A percentile compares a stretch with the other conserved stretches of the same genome.
Conservation (phyloP, 53 echinoderm and acorn worm genomes). For the Patiria pectinifera region DNA sequence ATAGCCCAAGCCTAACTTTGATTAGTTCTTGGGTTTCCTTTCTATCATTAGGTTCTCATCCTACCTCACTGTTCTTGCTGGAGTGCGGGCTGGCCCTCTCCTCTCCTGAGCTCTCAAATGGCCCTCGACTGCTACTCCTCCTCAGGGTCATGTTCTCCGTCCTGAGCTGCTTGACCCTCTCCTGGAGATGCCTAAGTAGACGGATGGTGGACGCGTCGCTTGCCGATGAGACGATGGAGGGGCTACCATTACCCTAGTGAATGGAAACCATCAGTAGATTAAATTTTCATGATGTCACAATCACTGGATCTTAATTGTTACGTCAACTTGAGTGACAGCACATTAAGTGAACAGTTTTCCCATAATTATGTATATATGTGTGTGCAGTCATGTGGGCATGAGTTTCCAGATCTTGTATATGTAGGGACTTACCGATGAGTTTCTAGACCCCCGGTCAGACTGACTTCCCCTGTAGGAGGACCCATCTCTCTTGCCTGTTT, state of each 20-base stretch:
- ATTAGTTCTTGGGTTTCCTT: not conserved
- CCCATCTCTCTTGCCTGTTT: conserved; percentile 62
- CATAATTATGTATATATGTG: too few relatives aligned
- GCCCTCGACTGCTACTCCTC: conserved; percentile 49
- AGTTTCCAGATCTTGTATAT: not conserved
- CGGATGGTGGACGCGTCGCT: conserved; percentile 76
- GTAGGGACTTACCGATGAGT: conserved; percentile 65
- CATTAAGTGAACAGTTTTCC: too few relatives aligned
- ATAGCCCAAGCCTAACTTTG: too few relatives aligned
- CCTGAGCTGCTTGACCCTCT: conserved; percentile 86
- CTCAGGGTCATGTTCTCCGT: conserved; percentile 84
- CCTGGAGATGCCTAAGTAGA: conserved; percentile 84
- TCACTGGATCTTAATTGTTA: too few relatives aligned
- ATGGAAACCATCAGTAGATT: not conserved
- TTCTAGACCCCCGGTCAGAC: conserved; percentile 60
- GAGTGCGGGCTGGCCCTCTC: conserved; percentile 49
- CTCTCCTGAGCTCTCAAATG: conserved; percentile 39
- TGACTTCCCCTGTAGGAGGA: conserved; percentile 67
- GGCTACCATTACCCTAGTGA: conserved; percentile 39
- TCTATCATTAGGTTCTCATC: not conserved
- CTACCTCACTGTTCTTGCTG: conserved; percentile 51
- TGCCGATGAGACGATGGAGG: conserved; percentile 59
- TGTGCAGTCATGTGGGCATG: too few relatives aligned
- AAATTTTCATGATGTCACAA: too few relatives aligned
- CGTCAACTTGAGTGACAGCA: too few relatives aligned